Percentiles rank a stretch among this genome's conserved stretches.
phyloP scores from a whole-genome alignment of 2,888 invertebrate species.

The Leptopilina drosophilae region DNA sequence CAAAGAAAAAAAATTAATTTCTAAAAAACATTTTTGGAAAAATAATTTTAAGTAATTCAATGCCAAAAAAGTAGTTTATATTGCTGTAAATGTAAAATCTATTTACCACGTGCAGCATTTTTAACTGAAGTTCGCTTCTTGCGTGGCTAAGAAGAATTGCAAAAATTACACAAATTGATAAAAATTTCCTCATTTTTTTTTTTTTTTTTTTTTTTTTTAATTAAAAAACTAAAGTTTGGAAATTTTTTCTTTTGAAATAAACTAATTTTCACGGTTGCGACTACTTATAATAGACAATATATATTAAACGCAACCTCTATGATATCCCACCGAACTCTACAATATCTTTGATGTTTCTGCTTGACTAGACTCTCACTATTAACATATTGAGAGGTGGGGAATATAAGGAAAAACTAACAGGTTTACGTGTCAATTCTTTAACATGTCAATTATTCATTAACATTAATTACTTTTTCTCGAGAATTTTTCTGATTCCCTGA shows the following conservation, averaged over 20 bases:
- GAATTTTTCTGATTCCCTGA: neutral
- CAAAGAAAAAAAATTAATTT: too few relatives aligned
- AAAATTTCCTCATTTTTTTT: conserved; percentile 45
- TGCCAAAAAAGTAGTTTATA: too few relatives aligned
- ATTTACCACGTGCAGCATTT: conserved; percentile 71
- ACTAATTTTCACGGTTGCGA: conserved; percentile 43
- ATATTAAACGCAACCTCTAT: conserved; percentile 58
- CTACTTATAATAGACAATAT: conserved; percentile 51
- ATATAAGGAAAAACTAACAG: conserved; percentile 63
- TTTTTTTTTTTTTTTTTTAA: conserved; percentile 42
- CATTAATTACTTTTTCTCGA: conserved; percentile 45
- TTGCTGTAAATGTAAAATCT: neutral
- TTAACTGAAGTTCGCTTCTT: conserved; percentile 58
- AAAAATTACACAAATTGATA: conserved; percentile 37
- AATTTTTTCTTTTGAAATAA: neutral
- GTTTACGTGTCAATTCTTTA: conserved; percentile 55
- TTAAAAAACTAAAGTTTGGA: neutral
- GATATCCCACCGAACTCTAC: conserved; percentile 65
- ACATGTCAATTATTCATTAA: conserved; percentile 58
- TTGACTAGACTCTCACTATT: conserved; percentile 58
- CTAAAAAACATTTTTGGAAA: too few relatives aligned
- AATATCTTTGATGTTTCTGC: conserved; percentile 61
- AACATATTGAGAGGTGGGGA: conserved; percentile 58
- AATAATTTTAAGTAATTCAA: too few relatives aligned
- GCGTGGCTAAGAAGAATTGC: conserved; percentile 43